Evolutionary conservation across 2,888 invertebrate species (phyloP).

Genomic region (Hypomecis atomaria): DNA sequence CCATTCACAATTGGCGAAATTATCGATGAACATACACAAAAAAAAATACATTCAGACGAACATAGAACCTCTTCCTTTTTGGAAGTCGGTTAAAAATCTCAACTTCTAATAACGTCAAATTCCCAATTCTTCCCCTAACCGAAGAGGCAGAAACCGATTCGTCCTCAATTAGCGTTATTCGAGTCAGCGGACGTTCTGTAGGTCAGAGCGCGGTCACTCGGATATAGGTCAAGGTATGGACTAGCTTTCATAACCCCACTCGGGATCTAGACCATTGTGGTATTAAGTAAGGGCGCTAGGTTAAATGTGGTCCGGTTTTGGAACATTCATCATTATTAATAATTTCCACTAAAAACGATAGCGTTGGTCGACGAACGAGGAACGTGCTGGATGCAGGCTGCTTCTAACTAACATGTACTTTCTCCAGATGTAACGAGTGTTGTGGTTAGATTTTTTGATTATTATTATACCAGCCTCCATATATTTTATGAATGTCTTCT

Average conservation of each 20-base stretch:
- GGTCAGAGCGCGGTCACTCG: constrained; percentile 34
- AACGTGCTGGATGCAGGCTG: no score
- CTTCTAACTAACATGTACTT: no score
- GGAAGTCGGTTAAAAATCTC: no score
- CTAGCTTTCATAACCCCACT: constrained; percentile 13
- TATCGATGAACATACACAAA: no score
- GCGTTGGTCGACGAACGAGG: no score
- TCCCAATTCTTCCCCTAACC: neutral
- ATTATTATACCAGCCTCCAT: no score
- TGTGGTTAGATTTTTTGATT: no score
- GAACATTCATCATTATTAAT: neutral
- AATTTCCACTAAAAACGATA: neutral
- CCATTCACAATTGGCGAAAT: no score
- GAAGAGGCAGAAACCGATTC: constrained; percentile 18
- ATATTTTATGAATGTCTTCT: no score
- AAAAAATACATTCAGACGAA: no score
- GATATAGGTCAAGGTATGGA: constrained; percentile 34
- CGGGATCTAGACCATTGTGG: constrained; percentile 8
- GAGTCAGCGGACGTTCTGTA: constrained; percentile 22
- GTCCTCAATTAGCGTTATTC: constrained; percentile 30
- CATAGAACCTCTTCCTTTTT: no score
- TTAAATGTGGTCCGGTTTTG: neutral
- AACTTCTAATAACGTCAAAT: constrained; percentile 4
- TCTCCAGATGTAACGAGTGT: no score
- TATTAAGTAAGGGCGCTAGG: neutral